Evolutionary conservation across 2,797 vertebrate genomes (phyloP), one percentile per base, ranked within the genome.

Genomic region (Iguana delicatissima): DNA sequence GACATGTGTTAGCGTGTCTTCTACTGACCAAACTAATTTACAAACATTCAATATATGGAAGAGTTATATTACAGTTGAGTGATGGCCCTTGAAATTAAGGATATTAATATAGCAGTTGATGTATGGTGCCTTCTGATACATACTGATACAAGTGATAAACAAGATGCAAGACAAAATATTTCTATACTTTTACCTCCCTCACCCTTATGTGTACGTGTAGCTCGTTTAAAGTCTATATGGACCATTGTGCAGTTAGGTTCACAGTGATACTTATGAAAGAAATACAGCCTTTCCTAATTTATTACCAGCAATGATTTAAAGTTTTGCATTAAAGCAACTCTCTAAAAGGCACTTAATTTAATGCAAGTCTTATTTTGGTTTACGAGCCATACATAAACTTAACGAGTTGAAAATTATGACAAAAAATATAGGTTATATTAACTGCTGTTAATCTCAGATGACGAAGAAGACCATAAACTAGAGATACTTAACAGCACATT

Each of bases 11-110:
- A 77, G 6, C 59, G 50, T 84, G 62, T 46, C 46, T 87, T 55
- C 29, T 91, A 0, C 2, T 92, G 90, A 92, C 94, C 85, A 38
- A 12, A 4, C 0, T 84, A 79, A 57, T 84, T 92, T 84, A 57
- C 92, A 76, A 10, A 86, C 32, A 3, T 86, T 85, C 64, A 88
- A 6, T 84, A 64, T 13, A 24, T 77, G 24, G 50, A 91, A 95
- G 55, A 73, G n/a, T 50, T 59, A 81, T 14, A 72, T 72, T 73
- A 69, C 55, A 91, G 20, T 64, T 12, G 87, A 91, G 84, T 89
- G 93, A 96, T 93, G 92, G 95, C 88, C 94, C 93, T 90, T 94
- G 91, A 96, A 96, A 96, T 95, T 93, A 96, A 96, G 87, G 67
- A 88, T 93, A 93, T 95, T 95, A 94, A 95, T 90, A 94, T 89